Evolutionary conservation across 2,113 vertebrate genomes (phyloP).

Genomic region (Odocoileus hemionus): DNA sequence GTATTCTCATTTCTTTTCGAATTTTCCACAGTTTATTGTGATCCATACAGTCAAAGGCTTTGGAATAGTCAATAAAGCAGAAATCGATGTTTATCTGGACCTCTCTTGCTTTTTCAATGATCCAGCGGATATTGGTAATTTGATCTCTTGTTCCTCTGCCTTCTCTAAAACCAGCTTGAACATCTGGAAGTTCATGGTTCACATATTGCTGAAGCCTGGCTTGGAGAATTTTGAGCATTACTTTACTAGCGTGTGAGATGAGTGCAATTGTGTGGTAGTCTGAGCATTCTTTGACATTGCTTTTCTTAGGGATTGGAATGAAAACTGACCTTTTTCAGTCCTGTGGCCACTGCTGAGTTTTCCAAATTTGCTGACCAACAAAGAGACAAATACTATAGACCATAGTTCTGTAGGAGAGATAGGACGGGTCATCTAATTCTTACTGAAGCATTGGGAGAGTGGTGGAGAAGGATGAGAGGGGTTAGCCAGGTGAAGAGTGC

Average conservation of each 20-base stretch:
- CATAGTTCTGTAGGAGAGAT: neutral
- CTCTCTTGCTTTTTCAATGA: too few relatives aligned
- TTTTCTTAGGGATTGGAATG: neutral
- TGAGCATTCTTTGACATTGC: neutral
- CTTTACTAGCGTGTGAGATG: neutral
- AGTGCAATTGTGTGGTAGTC: neutral
- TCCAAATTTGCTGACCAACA: neutral
- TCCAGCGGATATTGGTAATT: too few relatives aligned
- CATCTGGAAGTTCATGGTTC: neutral
- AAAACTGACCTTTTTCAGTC: neutral
- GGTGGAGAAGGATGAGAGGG: neutral
- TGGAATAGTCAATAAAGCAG: too few relatives aligned
- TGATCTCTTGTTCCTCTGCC: too few relatives aligned
- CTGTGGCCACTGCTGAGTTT: neutral
- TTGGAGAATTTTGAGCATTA: neutral
- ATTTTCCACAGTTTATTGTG: neutral
- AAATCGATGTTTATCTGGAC: too few relatives aligned
- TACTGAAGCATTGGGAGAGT: neutral
- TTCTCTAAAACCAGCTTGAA: neutral
- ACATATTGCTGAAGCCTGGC: fast-evolving
- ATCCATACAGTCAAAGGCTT: neutral
- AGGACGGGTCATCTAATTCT: neutral
- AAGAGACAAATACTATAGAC: neutral
- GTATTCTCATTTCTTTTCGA: neutral
- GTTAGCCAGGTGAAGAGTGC: neutral